phyloP scores from a whole-genome alignment of 2,113 vertebrate species.

The Neopipo cinnamomea region DNA sequence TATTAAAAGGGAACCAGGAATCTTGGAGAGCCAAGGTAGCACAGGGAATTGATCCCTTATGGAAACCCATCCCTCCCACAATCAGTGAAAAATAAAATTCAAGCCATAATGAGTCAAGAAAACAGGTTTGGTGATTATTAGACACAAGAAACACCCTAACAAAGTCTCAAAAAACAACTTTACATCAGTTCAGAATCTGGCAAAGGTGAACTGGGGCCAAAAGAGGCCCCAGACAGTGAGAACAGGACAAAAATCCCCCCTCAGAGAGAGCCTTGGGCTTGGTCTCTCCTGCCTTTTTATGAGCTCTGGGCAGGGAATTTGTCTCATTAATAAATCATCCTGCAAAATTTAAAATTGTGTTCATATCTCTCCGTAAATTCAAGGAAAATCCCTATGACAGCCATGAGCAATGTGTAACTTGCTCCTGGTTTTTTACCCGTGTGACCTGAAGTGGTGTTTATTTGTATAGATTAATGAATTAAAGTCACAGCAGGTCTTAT shows the following conservation, averaged over 20 bases:
- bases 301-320: neutral
- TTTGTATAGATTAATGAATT: neutral
- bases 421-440: neutral
- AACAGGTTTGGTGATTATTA: neutral
- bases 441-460: neutral
- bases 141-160: slow-evolving; percentile 28
- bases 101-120: slow-evolving; percentile 25
- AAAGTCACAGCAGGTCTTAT: neutral
- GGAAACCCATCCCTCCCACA: slow-evolving; percentile 45
- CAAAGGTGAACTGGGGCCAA: neutral
- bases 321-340: neutral
- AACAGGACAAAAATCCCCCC: neutral
- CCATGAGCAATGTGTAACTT: neutral
- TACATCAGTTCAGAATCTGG: neutral
- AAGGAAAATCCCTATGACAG: neutral
- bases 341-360: neutral
- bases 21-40: slow-evolving; percentile 27
- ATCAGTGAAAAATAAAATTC: slow-evolving; percentile 32
- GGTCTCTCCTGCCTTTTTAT: neutral
- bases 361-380: neutral
- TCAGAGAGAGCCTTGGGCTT: neutral
- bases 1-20: slow-evolving; percentile 20
- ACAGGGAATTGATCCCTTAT: slow-evolving; percentile 22
- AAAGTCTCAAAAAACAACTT: neutral
- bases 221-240: neutral